Evolutionary conservation across 2,888 invertebrate species (phyloP).

Genomic region (Osmoderma eremita): DNA sequence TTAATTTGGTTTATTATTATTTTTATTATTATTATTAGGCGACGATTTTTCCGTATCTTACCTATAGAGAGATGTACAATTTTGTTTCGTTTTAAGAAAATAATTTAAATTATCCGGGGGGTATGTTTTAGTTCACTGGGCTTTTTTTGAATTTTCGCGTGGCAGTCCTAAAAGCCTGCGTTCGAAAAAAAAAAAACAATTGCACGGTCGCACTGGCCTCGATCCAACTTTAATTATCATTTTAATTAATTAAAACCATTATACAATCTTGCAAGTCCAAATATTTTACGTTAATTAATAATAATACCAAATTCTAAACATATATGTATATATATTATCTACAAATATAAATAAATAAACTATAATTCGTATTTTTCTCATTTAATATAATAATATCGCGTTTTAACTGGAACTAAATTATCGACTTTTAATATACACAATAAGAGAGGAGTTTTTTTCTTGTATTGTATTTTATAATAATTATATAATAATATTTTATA

Average conservation of each 20-base stretch:
- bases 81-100: constrained; percentile 1
- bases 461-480: constrained; percentile 39
- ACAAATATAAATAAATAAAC: constrained; percentile 66
- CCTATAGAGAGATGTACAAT: too few relatives aligned
- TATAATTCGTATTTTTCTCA: constrained; percentile 55
- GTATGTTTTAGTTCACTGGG: constrained; percentile 47
- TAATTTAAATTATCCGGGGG: too few relatives aligned
- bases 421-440: constrained; percentile 60
- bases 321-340: constrained; percentile 56
- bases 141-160: constrained; percentile 39
- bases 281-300: constrained; percentile 48
- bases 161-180: constrained; percentile 54
- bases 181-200: constrained; percentile 50
- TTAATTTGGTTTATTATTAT: too few relatives aligned
- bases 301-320: constrained; percentile 37
- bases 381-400: constrained; percentile 57
- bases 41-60: neutral
- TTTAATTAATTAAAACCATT: constrained; percentile 46
- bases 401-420: constrained; percentile 58
- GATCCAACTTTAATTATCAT: constrained; percentile 52
- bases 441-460: constrained; percentile 55
- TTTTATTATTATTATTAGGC: too few relatives aligned
- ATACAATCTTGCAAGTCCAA: constrained; percentile 50
- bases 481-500: constrained; percentile 37
- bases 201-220: constrained; percentile 64